Evolutionary conservation across 2,888 invertebrate species (phyloP).

Genomic region (Eudasyphora cyanicolor): DNA sequence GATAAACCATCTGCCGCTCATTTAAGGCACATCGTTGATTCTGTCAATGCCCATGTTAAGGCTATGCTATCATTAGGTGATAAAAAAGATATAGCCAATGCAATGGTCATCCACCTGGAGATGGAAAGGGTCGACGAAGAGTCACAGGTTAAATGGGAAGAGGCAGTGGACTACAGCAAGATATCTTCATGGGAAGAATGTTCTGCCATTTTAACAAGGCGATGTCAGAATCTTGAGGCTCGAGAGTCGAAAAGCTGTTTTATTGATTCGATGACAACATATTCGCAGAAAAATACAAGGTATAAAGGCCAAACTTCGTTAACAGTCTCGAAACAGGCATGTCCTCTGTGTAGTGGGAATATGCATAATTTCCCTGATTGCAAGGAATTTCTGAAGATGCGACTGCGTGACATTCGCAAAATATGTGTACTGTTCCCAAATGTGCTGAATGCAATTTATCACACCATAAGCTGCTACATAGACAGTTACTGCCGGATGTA

Average conservation of each 20-base stretch:
- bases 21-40: constrained; percentile 54
- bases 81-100: constrained; percentile 52
- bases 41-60: constrained; percentile 55
- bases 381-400: neutral
- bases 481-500: too few species aligned
- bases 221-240: constrained; percentile 58
- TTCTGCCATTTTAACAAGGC: constrained; percentile 44
- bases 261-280: neutral
- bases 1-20: constrained; percentile 46
- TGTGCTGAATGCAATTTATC: neutral
- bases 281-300: neutral
- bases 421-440: neutral
- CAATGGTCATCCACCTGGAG: constrained; percentile 57
- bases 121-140: constrained; percentile 50
- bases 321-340: neutral
- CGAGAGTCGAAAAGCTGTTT: constrained; percentile 38
- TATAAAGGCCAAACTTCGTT: constrained; percentile 3
- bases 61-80: constrained; percentile 53
- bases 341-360: neutral
- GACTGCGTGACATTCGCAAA: neutral
- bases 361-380: too few species aligned
- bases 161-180: constrained; percentile 53
- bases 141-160: constrained; percentile 60
- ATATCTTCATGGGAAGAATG: constrained; percentile 55
- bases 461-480: constrained; percentile 5